Evolutionary conservation across 2,113 vertebrate genomes (phyloP).

Genomic region (Oncorhynchus kisutch): DNA sequence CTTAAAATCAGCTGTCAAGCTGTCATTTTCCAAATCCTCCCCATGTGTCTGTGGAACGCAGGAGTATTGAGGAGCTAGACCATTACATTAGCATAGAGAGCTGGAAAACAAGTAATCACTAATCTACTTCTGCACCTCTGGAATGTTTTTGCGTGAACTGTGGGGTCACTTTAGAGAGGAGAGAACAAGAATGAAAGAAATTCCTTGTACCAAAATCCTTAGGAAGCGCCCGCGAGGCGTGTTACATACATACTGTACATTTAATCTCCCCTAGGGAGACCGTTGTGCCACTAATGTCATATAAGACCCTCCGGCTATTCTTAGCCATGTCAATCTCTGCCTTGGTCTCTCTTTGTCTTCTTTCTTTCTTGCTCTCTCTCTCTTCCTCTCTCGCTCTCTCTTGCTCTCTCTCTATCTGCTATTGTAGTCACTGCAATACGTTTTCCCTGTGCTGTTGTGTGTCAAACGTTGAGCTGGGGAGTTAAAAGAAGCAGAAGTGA

Average conservation of each 20-base stretch:
- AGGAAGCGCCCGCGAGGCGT: slow-evolving; percentile 50
- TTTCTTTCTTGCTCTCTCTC: not conserved
- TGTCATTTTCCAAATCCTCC: slow-evolving; percentile 35
- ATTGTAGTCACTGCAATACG: too few species aligned
- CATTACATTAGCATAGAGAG: slow-evolving; percentile 38
- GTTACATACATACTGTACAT: slow-evolving; percentile 32
- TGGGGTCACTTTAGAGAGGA: slow-evolving; percentile 39
- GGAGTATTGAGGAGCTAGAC: slow-evolving; percentile 30
- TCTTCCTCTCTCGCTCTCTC: not conserved
- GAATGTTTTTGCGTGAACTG: slow-evolving; percentile 59
- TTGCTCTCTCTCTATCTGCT: not conserved
- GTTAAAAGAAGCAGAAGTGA: not conserved
- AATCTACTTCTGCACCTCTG: slow-evolving; percentile 30
- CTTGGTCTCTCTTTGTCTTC: not conserved
- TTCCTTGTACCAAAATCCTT: slow-evolving; percentile 52
- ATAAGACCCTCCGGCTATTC: slow-evolving; percentile 17
- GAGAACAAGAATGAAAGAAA: slow-evolving; percentile 50
- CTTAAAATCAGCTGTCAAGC: slow-evolving; percentile 47
- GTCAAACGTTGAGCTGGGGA: slow-evolving; percentile 9
- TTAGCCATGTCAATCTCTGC: not conserved
- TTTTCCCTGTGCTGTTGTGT: not conserved
- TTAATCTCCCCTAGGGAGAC: slow-evolving; percentile 41
- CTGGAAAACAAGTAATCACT: slow-evolving; percentile 45
- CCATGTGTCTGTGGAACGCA: slow-evolving; percentile 51
- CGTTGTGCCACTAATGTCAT: slow-evolving; percentile 21